A percentile compares a stretch with the other conserved stretches of the same genome.
phyloP scores from a whole-genome alignment of 2,888 invertebrate genomes.

The Ormia ochracea region DNA sequence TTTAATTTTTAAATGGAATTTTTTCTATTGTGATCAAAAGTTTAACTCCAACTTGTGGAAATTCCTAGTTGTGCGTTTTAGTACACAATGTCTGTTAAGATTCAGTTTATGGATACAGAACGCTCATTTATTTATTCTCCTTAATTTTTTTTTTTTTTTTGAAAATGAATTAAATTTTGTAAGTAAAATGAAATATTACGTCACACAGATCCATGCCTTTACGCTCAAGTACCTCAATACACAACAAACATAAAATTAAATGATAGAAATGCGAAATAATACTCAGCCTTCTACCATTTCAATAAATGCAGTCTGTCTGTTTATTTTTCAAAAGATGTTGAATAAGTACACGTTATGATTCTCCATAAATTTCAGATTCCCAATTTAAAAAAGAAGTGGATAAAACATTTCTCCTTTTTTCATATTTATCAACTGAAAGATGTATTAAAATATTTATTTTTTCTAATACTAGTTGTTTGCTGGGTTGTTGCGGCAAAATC shows the following conservation, averaged over 20 bases:
- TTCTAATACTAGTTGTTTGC: neutral
- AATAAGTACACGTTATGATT: no score
- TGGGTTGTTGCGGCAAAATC: neutral
- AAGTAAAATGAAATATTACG: slow-evolving; percentile 21
- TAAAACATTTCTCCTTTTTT: no score
- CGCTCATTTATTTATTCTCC: slow-evolving; percentile 18
- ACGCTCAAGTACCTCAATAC: neutral
- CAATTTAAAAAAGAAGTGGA: no score
- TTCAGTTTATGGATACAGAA: neutral
- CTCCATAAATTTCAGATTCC: no score
- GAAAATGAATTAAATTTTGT: neutral
- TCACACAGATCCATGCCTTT: neutral
- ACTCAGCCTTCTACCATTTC: no score
- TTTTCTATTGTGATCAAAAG: slow-evolving; percentile 19
- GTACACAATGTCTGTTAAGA: slow-evolving; percentile 25
- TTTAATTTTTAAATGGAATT: neutral
- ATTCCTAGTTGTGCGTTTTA: slow-evolving; percentile 41
- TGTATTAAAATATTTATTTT: no score
- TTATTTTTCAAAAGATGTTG: no score
- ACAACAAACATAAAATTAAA: neutral
- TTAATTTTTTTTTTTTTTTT: slow-evolving; percentile 7
- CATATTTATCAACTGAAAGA: no score
- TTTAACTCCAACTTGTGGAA: slow-evolving; percentile 26
- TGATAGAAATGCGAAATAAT: no score
- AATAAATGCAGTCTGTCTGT: no score